Evolutionary conservation across 2,888 invertebrate species (phyloP), one percentile per base, ranked within the genome.

Genomic region (Pristionchus arcanus): DNA sequence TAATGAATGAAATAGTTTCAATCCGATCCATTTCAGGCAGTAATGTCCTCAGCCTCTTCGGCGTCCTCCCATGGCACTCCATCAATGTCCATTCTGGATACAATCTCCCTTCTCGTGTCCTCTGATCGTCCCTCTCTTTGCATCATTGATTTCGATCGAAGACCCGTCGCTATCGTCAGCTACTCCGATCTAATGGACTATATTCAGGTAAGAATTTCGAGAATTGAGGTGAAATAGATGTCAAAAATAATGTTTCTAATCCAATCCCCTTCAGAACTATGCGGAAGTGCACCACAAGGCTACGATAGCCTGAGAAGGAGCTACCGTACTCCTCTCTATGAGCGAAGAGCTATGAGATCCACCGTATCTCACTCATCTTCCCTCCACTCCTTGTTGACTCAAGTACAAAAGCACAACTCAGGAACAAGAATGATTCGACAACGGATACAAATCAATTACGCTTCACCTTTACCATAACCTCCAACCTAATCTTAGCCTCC

Each of bases 171-270:
- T 3, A 92, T 94, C 34, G 91, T 94, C n/a, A 93, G 93, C 21
- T 93, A 92, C 81, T 91, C 93, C n/a, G 94, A 94, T 88, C 92
- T 94, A 63, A 92, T 94, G 91, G 92, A 91, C 71, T 94, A 93
- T 90, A 92, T 93, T 66, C 93, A 93, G 87, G 87, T 88, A 21
- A 74, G 31, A 11, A 21, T 13, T 55, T 19, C 19, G 21, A 63
- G 63, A 25, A n/a, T 21, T 25, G 2, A 25, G n/a, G n/a, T 7
- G 7, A 63, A 0, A 4, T n/a, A n/a, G 63, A 63, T 19, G 9
- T 19, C 4, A 59, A 21, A 25, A 63, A 71, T 7, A 1, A 34
- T 16, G 37, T 3, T 7, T 53, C 83, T 31, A 83, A 83, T 37
- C 42, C 1, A 66, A 42, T 53, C 42, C 3, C 11, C 19, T 88